These are phyloP conservation scores for Rhizomys pruinosus DNA, from an alignment of 2,113 vertebrate species.

Conservation along the genomic window DNA sequence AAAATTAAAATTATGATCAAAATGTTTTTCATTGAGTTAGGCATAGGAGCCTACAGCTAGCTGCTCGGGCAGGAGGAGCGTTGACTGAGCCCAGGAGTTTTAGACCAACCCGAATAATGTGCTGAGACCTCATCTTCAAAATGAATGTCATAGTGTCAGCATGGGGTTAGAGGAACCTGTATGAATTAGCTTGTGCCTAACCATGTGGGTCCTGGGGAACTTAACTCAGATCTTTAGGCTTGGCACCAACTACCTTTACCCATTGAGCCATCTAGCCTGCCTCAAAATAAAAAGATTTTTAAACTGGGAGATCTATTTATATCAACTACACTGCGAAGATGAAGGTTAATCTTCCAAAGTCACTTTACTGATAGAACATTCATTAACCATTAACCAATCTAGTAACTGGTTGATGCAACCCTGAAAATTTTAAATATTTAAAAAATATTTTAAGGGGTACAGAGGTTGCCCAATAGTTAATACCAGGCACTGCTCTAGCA, in stretches of 20 bases:
- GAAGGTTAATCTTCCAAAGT: not conserved
- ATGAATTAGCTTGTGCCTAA: not conserved
- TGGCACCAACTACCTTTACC: not conserved
- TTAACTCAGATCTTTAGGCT: not conserved
- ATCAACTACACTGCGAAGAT: constrained; percentile 12
- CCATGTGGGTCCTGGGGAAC: not conserved
- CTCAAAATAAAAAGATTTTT: not conserved
- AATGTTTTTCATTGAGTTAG: not conserved
- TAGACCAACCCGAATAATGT: not conserved
- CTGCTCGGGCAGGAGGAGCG: not conserved
- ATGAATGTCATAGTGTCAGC: not conserved
- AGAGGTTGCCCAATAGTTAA: too few species aligned
- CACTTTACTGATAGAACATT: constrained; percentile 1
- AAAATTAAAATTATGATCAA: not conserved
- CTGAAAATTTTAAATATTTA: too few species aligned
- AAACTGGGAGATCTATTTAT: not conserved
- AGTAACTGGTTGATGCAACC: too few species aligned
- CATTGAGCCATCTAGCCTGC: not conserved
- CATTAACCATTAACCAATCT: not conserved
- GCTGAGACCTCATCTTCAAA: not conserved
- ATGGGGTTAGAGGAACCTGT: too few species aligned
- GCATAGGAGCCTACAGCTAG: not conserved
- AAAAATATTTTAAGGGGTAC: too few species aligned
- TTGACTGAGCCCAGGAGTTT: not conserved
- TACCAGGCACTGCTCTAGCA: too few species aligned